These are phyloP conservation scores for Polymixis lichenea DNA, from an alignment of 2,888 invertebrate species.

Conservation along the genomic window DNA sequence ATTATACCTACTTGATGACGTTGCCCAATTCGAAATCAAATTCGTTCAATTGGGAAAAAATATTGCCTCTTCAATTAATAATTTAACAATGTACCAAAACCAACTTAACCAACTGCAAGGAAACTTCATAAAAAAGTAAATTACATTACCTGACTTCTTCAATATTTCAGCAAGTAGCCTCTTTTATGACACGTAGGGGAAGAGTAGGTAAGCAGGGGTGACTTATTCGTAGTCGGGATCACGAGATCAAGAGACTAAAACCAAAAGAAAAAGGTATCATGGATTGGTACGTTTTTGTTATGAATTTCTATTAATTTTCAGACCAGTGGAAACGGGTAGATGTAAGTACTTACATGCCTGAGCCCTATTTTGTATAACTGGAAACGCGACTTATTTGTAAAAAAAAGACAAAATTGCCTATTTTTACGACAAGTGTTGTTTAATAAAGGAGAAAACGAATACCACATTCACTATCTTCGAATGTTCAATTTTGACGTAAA, in stretches of 20 bases:
- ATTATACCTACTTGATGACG: too few relatives aligned
- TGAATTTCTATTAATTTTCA: background rate
- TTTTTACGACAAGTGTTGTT: accelerated
- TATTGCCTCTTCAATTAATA: background rate
- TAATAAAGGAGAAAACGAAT: background rate
- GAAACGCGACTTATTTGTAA: background rate
- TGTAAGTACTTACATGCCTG: background rate
- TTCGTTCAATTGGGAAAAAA: background rate
- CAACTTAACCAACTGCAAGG: background rate
- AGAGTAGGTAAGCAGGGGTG: conserved; percentile 18
- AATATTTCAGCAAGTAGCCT: conserved; percentile 24
- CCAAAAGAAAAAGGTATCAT: background rate
- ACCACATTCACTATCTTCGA: too few relatives aligned
- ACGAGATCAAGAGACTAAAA: conserved; percentile 3
- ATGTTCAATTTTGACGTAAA: too few relatives aligned
- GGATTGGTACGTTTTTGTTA: background rate
- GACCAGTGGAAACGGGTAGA: background rate
- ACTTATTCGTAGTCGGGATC: background rate
- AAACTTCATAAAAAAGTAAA: conserved; percentile 25
- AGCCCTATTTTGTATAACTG: background rate
- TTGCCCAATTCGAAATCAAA: background rate
- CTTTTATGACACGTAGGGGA: conserved; percentile 20
- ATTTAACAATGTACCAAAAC: background rate
- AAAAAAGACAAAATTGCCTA: too few relatives aligned
- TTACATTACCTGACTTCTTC: conserved; percentile 22